A percentile compares a stretch with the other conserved stretches of the same genome.
Conservation (phyloP, 1,140 invertebrate species). For the Calosoma granatense region DNA sequence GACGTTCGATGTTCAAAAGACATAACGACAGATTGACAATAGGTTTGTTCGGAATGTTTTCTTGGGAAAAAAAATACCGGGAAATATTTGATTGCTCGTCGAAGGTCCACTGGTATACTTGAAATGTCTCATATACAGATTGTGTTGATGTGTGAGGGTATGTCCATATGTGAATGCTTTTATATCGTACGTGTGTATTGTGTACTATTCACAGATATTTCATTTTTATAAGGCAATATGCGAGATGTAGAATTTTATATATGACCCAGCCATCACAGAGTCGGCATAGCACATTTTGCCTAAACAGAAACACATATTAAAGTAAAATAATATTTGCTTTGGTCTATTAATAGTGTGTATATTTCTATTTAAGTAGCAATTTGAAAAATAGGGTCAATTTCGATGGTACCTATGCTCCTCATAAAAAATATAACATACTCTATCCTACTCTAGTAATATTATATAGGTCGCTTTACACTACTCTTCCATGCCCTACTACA, state of each 20-base stretch:
- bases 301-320: neutral
- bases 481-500: too few species aligned
- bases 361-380: too few species aligned
- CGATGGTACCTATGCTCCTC: too few species aligned
- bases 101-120: neutral
- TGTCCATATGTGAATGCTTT: constrained; percentile 15
- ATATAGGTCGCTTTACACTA: too few species aligned
- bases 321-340: too few species aligned
- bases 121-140: neutral
- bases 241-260: constrained; percentile 22
- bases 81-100: neutral
- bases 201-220: constrained; percentile 21
- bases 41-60: neutral
- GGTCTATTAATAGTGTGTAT: too few species aligned
- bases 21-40: neutral
- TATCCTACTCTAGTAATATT: too few species aligned
- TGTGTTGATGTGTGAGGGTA: neutral
- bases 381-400: too few species aligned
- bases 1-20: neutral
- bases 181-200: too few species aligned
- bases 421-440: too few species aligned
- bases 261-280: neutral
- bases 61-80: neutral
- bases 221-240: constrained; percentile 25
- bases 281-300: neutral